These are phyloP conservation scores for Tinea trinotella DNA, from an alignment of 2,888 invertebrate genomes.

Conservation along the genomic window DNA sequence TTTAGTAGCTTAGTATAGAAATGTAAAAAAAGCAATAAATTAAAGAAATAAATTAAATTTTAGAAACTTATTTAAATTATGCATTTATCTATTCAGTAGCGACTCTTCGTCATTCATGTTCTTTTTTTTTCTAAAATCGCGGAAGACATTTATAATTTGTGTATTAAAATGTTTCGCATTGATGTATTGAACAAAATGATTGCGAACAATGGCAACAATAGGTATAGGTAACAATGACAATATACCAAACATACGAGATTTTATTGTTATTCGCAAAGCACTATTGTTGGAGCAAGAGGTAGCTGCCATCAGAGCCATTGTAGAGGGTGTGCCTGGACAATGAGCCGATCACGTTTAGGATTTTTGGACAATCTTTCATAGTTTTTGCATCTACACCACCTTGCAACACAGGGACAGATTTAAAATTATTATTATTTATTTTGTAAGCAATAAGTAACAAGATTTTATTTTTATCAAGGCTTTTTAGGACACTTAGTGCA, in stretches of 20 bases:
- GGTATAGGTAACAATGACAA: conserved; percentile 70
- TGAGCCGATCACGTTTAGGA: conserved; percentile 59
- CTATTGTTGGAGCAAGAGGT: conserved; percentile 62
- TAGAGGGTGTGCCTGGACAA: conserved; percentile 67
- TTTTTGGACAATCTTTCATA: conserved; percentile 65
- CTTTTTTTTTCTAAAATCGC: conserved; percentile 30
- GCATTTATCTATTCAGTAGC: background rate
- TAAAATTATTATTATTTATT: background rate
- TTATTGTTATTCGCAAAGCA: conserved; percentile 60
- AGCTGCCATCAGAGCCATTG: conserved; percentile 61
- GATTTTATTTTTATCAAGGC: too few species aligned
- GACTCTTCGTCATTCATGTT: conserved; percentile 26
- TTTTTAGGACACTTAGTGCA: too few species aligned
- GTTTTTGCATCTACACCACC: conserved; percentile 72
- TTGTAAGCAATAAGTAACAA: too few species aligned
- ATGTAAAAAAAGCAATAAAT: too few species aligned
- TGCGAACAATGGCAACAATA: conserved; percentile 61
- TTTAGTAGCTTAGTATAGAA: too few species aligned
- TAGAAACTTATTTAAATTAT: too few species aligned
- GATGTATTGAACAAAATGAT: conserved; percentile 54
- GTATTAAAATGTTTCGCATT: conserved; percentile 72
- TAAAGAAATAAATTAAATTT: too few species aligned
- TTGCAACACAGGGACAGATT: conserved; percentile 46
- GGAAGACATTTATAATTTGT: conserved; percentile 71
- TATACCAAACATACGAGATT: conserved; percentile 66